Evolutionary conservation across 2,888 invertebrate genomes (phyloP).

Genomic region (Nomada ferruginata): DNA sequence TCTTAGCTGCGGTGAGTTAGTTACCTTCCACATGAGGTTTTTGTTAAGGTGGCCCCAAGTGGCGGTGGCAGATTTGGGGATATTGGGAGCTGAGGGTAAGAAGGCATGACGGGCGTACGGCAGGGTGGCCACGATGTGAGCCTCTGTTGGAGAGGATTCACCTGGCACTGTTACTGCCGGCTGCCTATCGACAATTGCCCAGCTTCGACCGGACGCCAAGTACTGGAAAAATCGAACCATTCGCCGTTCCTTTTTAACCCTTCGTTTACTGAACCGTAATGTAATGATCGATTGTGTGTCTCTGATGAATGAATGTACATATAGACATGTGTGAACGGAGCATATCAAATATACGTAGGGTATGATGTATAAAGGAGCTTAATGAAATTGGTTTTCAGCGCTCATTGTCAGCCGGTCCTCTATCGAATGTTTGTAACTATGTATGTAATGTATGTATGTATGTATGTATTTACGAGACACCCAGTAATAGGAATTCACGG

Average conservation of each 20-base stretch:
- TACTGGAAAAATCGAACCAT: conserved; percentile 81
- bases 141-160: conserved; percentile 82
- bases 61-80: conserved; percentile 87
- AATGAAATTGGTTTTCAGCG: background rate
- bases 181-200: conserved; percentile 83
- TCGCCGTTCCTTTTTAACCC: conserved; percentile 72
- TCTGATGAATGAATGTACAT: conserved; percentile 2
- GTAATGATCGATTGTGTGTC: conserved; percentile 17
- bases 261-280: conserved; percentile 65
- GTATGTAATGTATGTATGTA: too few relatives aligned
- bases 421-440: too few relatives aligned
- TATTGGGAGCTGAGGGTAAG: conserved; percentile 85
- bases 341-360: background rate
- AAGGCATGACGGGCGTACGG: conserved; percentile 83
- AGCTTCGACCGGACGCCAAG: conserved; percentile 83
- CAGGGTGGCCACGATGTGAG: conserved; percentile 82
- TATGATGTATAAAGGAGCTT: background rate
- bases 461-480: background rate
- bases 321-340: background rate
- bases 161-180: conserved; percentile 78
- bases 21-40: conserved; percentile 88
- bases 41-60: conserved; percentile 88
- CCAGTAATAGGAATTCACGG: background rate
- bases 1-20: conserved; percentile 77
- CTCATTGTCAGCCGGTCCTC: too few relatives aligned